These are phyloP conservation scores for Thermophis baileyi DNA, from an alignment of 2,113 vertebrate species.

Conservation along the genomic window DNA sequence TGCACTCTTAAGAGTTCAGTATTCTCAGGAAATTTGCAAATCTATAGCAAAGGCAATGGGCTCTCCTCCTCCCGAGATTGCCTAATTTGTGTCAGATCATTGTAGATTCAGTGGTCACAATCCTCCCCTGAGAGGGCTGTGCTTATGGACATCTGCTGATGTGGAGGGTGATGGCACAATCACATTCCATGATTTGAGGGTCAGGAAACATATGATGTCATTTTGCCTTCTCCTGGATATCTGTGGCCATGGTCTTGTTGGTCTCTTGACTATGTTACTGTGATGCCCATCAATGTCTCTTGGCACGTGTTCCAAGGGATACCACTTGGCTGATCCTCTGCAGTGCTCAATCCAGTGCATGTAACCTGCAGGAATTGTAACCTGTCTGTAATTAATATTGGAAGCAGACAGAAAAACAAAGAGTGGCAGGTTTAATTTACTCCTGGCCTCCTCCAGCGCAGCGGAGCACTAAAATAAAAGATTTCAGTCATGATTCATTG, in stretches of 20 bases:
- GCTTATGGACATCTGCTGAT: background rate
- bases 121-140: background rate
- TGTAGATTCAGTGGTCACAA: background rate
- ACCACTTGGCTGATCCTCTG: background rate
- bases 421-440: slow-evolving; percentile 28
- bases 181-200: background rate
- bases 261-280: background rate
- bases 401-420: slow-evolving; percentile 4
- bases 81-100: background rate
- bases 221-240: background rate
- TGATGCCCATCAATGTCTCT: background rate
- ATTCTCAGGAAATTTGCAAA: background rate
- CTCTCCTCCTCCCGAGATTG: background rate
- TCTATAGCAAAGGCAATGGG: background rate
- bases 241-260: background rate
- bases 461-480: background rate
- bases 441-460: background rate
- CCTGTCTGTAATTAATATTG: slow-evolving; percentile 2
- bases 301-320: background rate
- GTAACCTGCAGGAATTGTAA: background rate
- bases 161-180: background rate
- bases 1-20: background rate
- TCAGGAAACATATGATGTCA: background rate
- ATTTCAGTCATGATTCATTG: slow-evolving; percentile 20
- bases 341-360: background rate